Percentiles rank a stretch among this genome's conserved stretches.
phyloP scores from a whole-genome alignment of 2,797 vertebrate species.

The Rhadinocentrus ornatus region DNA sequence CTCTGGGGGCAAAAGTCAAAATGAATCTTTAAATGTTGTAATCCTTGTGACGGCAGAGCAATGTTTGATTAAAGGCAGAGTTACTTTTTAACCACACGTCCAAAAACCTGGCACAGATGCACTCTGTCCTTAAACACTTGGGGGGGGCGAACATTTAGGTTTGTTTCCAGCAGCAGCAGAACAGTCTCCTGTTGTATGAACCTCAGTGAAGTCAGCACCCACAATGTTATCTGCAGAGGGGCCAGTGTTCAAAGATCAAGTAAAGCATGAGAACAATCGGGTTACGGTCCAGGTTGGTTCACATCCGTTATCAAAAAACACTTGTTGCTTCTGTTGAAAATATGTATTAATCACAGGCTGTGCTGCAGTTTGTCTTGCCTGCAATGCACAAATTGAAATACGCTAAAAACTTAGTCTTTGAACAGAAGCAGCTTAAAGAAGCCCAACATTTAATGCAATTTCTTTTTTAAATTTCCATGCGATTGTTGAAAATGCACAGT shows the following conservation, averaged over 20 bases:
- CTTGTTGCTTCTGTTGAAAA: neutral
- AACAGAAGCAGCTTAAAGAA: neutral
- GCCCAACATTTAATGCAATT: neutral
- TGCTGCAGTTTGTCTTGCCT: neutral
- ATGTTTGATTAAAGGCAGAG: constrained; percentile 61
- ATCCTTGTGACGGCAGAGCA: constrained; percentile 47
- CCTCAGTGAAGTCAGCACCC: constrained; percentile 1
- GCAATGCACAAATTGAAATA: neutral
- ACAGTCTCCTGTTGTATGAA: constrained; percentile 25
- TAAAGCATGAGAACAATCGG: constrained; percentile 21
- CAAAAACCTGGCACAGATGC: constrained; percentile 36
- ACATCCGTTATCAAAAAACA: constrained; percentile 2
- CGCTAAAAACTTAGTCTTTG: neutral
- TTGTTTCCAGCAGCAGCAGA: constrained; percentile 25
- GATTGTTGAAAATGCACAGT: neutral
- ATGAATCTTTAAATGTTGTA: constrained; percentile 48
- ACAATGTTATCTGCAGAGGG: constrained; percentile 48
- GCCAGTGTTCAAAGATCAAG: constrained; percentile 60
- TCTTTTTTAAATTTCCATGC: neutral
- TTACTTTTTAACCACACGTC: constrained; percentile 75
- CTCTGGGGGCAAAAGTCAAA: constrained; percentile 61
- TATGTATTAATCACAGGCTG: neutral
- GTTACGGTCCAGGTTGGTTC: constrained; percentile 7
- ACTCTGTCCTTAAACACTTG: constrained; percentile 20
- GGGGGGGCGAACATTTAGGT: neutral